Conservation (phyloP, 2,113 vertebrate genomes). For the Emydura subglobosa region DNA sequence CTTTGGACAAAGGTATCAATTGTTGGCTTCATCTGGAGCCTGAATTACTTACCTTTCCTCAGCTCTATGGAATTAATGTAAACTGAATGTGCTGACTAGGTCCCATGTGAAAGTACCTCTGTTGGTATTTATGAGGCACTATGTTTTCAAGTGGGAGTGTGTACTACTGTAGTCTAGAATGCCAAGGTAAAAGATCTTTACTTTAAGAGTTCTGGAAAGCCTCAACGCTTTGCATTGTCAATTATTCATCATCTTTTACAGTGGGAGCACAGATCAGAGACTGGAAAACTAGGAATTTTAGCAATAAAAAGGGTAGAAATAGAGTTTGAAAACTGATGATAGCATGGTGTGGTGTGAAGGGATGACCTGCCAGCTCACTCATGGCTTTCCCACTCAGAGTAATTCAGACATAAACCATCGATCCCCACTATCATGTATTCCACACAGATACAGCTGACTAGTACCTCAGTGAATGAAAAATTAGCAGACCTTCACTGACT, state of each 20-base stretch:
- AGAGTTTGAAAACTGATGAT: background rate
- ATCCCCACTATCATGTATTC: background rate
- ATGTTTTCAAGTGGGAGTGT: background rate
- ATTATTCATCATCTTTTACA: background rate
- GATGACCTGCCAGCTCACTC: background rate
- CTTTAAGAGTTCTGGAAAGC: background rate
- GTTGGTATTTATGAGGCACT: background rate
- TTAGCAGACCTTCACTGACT: background rate
- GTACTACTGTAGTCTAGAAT: background rate
- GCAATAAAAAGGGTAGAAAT: background rate
- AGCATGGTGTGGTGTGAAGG: background rate
- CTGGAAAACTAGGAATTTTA: background rate
- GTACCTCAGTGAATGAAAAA: background rate
- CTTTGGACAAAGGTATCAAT: background rate
- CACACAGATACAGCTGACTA: background rate
- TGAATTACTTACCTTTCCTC: constrained; percentile 16
- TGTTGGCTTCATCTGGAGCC: background rate
- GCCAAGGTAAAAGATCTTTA: background rate
- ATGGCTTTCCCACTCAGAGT: background rate
- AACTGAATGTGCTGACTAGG: background rate
- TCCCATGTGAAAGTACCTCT: background rate
- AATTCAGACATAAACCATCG: background rate
- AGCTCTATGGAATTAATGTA: background rate
- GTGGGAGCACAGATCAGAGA: background rate
- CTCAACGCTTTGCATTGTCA: background rate